phyloP scores from a whole-genome alignment of 2,797 vertebrate species.

The Mormyrops attenuatus region DNA sequence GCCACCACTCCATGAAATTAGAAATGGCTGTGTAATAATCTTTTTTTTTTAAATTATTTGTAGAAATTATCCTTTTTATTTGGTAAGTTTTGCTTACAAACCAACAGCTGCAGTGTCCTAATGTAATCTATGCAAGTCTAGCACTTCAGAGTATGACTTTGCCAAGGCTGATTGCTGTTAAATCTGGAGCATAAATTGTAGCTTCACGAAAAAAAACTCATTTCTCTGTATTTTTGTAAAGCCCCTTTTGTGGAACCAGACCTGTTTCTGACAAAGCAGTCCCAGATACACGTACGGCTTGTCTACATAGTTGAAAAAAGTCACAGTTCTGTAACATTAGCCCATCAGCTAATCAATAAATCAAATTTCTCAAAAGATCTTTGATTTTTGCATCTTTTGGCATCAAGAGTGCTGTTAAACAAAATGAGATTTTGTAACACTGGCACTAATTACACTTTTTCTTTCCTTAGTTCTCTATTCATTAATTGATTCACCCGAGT shows the following conservation, averaged over 20 bases:
- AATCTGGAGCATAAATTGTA: not conserved
- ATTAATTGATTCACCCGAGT: not conserved
- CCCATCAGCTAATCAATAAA: not conserved
- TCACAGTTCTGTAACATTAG: not conserved
- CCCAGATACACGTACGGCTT: not conserved
- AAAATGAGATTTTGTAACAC: not conserved
- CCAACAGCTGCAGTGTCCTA: not conserved
- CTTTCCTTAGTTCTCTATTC: not conserved
- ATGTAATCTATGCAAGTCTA: not conserved
- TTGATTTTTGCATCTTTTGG: not conserved
- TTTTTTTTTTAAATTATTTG: not conserved
- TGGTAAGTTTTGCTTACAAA: not conserved
- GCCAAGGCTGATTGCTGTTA: not conserved
- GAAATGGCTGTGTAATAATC: not conserved
- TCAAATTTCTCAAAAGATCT: not conserved
- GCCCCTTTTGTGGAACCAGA: not conserved
- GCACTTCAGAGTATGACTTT: not conserved
- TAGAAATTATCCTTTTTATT: not conserved
- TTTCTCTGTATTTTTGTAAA: not conserved
- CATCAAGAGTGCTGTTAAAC: not conserved
- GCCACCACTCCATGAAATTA: not conserved
- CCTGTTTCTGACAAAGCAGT: not conserved
- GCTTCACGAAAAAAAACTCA: not conserved
- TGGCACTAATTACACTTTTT: not conserved
- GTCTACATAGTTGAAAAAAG: not conserved